Conservation (phyloP, 2,113 vertebrate genomes). For the Lophotis ruficrista region DNA sequence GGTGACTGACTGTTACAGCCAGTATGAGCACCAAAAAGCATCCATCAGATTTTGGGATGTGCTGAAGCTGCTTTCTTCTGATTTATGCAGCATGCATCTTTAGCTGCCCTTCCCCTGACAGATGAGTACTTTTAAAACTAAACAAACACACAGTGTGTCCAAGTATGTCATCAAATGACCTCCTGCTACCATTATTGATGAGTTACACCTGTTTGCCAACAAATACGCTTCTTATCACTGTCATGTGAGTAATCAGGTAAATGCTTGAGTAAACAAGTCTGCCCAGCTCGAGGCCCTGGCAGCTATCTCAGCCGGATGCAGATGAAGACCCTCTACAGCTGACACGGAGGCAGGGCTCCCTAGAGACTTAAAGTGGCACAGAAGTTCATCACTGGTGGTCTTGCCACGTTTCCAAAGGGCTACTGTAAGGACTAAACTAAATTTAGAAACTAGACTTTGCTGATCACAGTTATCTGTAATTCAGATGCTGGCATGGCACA, state of each 20-base stretch:
- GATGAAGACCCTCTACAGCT: neutral
- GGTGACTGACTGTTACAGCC: neutral
- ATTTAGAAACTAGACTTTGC: neutral
- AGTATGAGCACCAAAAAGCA: neutral
- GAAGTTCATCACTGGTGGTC: neutral
- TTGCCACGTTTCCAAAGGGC: neutral
- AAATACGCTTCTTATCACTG: conserved; percentile 47
- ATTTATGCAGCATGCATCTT: neutral
- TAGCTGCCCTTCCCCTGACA: conserved; percentile 1
- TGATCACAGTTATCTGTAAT: neutral
- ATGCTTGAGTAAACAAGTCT: conserved; percentile 38
- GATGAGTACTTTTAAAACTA: conserved; percentile 31
- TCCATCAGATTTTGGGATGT: neutral
- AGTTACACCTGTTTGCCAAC: conserved; percentile 54
- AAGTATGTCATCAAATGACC: conserved; percentile 42
- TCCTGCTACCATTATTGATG: conserved; percentile 55
- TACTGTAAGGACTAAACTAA: neutral
- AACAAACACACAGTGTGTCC: conserved; percentile 23
- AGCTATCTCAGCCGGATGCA: neutral
- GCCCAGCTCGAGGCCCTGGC: neutral
- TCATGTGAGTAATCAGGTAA: conserved; percentile 48
- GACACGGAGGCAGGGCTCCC: neutral
- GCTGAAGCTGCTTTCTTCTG: neutral
- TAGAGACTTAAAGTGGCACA: neutral
- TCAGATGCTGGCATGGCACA: neutral